A percentile compares a stretch with the other conserved stretches of the same genome.
These are phyloP conservation scores for Tipula helvola DNA, from an alignment of 2,888 invertebrate genomes.

Conservation along the genomic window DNA sequence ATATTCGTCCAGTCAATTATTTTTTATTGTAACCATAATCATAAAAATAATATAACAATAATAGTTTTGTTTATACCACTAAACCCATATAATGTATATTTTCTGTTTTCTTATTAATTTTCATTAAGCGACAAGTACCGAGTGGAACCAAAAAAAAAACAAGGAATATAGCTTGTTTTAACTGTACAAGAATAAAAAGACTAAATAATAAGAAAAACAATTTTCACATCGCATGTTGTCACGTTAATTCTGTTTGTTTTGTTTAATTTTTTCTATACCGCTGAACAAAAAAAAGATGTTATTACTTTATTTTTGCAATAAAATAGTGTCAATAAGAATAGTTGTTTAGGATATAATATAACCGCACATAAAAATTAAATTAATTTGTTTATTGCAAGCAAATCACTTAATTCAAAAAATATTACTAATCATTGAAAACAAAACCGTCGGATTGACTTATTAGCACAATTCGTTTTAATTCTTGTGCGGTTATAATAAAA, in stretches of 20 bases:
- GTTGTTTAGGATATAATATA: background rate
- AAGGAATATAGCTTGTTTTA: background rate
- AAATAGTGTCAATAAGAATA: background rate
- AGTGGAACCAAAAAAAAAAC: background rate
- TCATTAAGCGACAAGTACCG: background rate
- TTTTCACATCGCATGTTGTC: background rate
- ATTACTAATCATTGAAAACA: background rate
- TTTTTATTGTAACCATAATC: background rate
- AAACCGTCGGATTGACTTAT: background rate
- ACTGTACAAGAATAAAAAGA: background rate
- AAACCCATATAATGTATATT: background rate
- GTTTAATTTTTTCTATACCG: background rate
- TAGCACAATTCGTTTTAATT: background rate
- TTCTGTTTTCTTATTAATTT: background rate
- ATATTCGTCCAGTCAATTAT: background rate
- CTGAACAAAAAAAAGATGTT: background rate
- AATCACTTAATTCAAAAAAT: background rate
- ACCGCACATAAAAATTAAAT: background rate
- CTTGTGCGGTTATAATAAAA: background rate
- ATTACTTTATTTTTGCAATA: background rate
- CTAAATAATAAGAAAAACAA: background rate
- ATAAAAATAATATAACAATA: background rate
- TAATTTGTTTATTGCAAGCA: background rate
- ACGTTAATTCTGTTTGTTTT: background rate
- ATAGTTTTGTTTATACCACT: constrained; percentile 4